A percentile compares a stretch with the other conserved stretches of the same genome.
These are phyloP conservation scores for Deladenus siricidicola DNA, from an alignment of 2,888 invertebrate species.

Conservation along the genomic window DNA sequence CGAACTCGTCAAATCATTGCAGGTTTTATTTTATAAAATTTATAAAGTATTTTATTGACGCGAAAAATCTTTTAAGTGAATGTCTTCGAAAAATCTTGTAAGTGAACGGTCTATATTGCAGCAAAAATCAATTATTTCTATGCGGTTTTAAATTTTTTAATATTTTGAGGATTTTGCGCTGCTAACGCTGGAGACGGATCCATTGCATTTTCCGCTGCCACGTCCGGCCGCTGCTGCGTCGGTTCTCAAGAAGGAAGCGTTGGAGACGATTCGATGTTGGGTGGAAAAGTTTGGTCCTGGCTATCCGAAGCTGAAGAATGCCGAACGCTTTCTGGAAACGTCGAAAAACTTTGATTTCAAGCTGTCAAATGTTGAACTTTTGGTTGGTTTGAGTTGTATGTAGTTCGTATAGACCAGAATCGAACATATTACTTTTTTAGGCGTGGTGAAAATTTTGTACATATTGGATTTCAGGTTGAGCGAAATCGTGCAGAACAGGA, in stretches of 20 bases:
- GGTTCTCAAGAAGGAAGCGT: slow-evolving; percentile 33
- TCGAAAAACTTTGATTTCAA: slow-evolving; percentile 37
- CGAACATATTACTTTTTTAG: no score
- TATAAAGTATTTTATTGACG: no score
- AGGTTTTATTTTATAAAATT: no score
- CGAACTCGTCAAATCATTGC: slow-evolving; percentile 29
- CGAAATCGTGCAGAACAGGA: slow-evolving; percentile 23
- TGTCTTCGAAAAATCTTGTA: background rate
- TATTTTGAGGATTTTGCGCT: slow-evolving; percentile 37
- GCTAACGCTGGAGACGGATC: slow-evolving; percentile 37
- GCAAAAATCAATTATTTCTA: no score
- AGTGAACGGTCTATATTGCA: background rate
- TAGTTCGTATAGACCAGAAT: no score
- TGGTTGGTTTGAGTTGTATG: no score
- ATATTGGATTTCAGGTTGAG: slow-evolving; percentile 24
- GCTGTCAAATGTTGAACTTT: slow-evolving; percentile 14
- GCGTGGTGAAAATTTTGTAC: no score
- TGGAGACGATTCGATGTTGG: slow-evolving; percentile 35
- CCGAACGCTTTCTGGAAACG: slow-evolving; percentile 26
- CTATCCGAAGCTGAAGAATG: slow-evolving; percentile 30
- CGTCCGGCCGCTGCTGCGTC: slow-evolving; percentile 29
- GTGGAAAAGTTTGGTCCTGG: slow-evolving; percentile 31
- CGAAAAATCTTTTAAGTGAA: background rate
- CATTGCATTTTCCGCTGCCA: slow-evolving; percentile 38
- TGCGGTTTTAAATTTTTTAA: no score